Conservation (phyloP, 2,113 vertebrate species). For the Oncorhynchus kisutch region DNA sequence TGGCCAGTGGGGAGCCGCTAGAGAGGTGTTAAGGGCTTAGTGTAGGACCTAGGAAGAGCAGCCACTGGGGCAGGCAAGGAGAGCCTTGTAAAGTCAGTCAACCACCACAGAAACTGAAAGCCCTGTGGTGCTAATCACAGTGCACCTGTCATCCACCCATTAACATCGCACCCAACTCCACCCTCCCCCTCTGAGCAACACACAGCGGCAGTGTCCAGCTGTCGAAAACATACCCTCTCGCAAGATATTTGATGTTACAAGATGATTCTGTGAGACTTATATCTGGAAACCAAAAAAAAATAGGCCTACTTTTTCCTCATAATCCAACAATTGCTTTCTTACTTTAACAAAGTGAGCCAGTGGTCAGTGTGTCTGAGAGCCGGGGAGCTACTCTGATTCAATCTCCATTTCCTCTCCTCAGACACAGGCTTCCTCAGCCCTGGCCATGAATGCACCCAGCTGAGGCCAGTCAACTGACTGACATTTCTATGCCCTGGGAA, state of each 20-base stretch:
- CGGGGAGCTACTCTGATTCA: not conserved
- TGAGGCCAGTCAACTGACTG: slow-evolving; percentile 29
- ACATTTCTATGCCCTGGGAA: slow-evolving; percentile 34
- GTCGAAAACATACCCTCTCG: not conserved
- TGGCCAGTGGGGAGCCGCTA: not conserved
- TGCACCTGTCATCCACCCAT: slow-evolving; percentile 33
- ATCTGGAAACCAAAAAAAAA: not conserved
- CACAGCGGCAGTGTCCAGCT: not conserved
- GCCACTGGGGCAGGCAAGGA: not conserved
- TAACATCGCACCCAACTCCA: slow-evolving; percentile 1
- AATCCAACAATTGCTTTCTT: not conserved
- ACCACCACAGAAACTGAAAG: not conserved
- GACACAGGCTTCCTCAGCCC: slow-evolving; percentile 24
- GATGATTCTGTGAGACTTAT: not conserved
- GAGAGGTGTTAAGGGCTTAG: not conserved
- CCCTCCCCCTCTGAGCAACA: not conserved
- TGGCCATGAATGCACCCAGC: slow-evolving; percentile 36
- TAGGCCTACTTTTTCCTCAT: not conserved
- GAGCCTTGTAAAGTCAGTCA: not conserved
- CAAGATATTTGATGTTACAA: not conserved
- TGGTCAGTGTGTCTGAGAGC: not conserved
- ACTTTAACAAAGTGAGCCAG: not conserved
- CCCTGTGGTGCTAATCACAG: slow-evolving; percentile 5
- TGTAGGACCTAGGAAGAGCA: not conserved
- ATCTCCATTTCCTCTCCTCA: slow-evolving; percentile 17